Evolutionary conservation across 2,797 vertebrate genomes (phyloP).

Genomic region (Fratercula arctica): DNA sequence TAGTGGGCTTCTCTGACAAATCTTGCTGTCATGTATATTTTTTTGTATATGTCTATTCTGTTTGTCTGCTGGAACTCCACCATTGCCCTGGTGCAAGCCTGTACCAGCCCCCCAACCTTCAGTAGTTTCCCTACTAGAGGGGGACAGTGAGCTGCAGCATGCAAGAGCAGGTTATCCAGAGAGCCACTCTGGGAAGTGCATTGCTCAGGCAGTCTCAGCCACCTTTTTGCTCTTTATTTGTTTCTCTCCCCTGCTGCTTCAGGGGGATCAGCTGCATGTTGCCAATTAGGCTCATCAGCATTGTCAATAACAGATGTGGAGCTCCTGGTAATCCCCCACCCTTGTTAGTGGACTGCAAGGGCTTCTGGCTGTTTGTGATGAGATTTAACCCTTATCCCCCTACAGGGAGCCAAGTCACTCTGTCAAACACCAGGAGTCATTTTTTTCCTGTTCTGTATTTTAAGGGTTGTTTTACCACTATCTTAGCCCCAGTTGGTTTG

Average conservation of each 20-base stretch:
- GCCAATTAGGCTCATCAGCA: constrained; percentile 68
- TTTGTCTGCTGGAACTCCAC: too few species aligned
- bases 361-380: constrained; percentile 59
- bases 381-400: constrained; percentile 28
- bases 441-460: background rate
- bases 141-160: background rate
- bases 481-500: background rate
- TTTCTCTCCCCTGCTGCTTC: constrained; percentile 48
- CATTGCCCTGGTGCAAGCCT: accelerated
- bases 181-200: background rate
- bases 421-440: background rate
- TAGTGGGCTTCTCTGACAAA: background rate
- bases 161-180: background rate
- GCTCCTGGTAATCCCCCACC: constrained; percentile 51
- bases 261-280: constrained; percentile 58
- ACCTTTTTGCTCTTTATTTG: constrained; percentile 44
- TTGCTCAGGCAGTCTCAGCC: background rate
- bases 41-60: accelerated
- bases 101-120: background rate
- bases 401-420: background rate
- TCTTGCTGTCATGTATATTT: accelerated
- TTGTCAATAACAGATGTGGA: constrained; percentile 67
- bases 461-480: background rate
- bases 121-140: background rate
- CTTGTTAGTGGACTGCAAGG: constrained; percentile 52